Conservation (phyloP, 2,797 vertebrate species). For the Sphaeramia orbicularis region DNA sequence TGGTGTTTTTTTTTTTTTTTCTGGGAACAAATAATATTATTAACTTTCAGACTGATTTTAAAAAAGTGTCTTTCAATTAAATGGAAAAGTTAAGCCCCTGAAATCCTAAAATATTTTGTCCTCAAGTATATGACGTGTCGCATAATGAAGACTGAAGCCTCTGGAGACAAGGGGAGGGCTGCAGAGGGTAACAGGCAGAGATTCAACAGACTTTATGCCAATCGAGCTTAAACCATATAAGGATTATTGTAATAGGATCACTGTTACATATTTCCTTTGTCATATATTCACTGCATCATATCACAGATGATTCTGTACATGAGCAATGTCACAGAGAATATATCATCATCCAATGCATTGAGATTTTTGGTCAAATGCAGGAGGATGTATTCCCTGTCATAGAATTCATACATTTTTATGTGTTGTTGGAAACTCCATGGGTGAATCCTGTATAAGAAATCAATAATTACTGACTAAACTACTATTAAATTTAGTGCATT, state of each 20-base stretch:
- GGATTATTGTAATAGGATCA: constrained; percentile 65
- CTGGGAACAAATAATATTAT: constrained; percentile 14
- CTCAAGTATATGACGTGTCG: constrained; percentile 7
- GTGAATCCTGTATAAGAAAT: too few species aligned
- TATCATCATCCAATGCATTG: background rate
- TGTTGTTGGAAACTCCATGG: too few species aligned
- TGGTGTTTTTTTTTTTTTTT: constrained; percentile 15
- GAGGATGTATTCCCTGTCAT: too few species aligned
- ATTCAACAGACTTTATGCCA: constrained; percentile 54
- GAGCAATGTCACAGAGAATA: background rate
- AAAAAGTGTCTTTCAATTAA: constrained; percentile 30
- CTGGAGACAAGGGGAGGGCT: constrained; percentile 39
- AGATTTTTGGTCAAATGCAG: too few species aligned
- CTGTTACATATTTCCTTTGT: constrained; percentile 36
- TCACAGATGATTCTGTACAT: constrained; percentile 4
- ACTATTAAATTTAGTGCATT: background rate
- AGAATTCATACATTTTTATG: too few species aligned
- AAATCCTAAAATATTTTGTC: constrained; percentile 32
- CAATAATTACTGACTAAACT: background rate
- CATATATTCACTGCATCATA: constrained; percentile 22
- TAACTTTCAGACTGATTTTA: constrained; percentile 13
- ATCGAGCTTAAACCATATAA: constrained; percentile 55
- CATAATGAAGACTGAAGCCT: constrained; percentile 40
- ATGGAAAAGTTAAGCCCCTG: constrained; percentile 13
- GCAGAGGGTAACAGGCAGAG: constrained; percentile 36